Base-by-base conservation (phyloP, 2,113 vertebrate genomes). In the Perca schrenkii region DNA sequence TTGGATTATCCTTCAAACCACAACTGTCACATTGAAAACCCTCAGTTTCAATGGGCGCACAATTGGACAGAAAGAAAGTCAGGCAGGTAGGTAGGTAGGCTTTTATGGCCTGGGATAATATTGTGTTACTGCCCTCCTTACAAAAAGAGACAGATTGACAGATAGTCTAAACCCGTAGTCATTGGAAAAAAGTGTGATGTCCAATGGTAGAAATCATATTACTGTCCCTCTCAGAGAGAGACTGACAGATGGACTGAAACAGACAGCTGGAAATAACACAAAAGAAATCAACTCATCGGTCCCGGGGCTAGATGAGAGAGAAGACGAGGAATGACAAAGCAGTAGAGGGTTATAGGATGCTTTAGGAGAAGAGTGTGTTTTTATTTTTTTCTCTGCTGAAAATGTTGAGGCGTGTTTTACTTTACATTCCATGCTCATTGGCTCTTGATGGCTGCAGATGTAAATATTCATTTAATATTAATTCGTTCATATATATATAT, bases 181-280 rank as follows among this genome's bases (percentile, higher is more conserved):
- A 46, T 84, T 80, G 58, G 58, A 66, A 56, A 62, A 76, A 78
- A 84, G 43, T 1, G 57, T 5, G 8, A 25, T 70, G 84, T 88
- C 67, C 76, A 60, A 10, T 67, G 4, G 49, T 66, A 6, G 83
- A 80, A 86, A 72, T 90, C 79, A 50, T 64, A 78, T 87, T 69
- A 71, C 31, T 73, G 70, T 88, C 79, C 71, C 68, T 80, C 53
- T 77, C 65, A 85, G 85, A 88, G 56, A 86, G 67, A 84, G 69
- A 88, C 80, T 89, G 92, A 91, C 82, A 69, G 87, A 90, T 87
- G 69, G 63, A 86, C 83, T 66, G 34, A 77, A 87, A 88, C 66
- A 75, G 52, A 78, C 76, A 52, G 89, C 50, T 8, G 14, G 60
- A 79, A 85, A 90, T 80, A 71, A 80, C 22, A 1, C 58, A 88